phyloP scores from a whole-genome alignment of 2,888 invertebrate genomes.

The Spicauda simplicius region DNA sequence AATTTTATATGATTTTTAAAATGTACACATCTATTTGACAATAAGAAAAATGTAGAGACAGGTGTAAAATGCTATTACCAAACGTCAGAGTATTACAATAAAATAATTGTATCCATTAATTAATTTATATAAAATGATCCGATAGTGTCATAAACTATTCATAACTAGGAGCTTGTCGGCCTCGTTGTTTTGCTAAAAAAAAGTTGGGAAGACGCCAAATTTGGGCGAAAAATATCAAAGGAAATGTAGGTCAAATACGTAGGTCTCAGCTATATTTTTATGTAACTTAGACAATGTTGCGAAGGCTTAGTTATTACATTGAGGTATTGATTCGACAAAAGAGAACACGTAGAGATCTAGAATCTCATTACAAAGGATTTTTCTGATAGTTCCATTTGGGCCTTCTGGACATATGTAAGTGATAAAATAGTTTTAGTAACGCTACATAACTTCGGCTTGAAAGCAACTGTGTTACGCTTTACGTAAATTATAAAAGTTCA shows the following conservation, averaged over 20 bases:
- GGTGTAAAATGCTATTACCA: too few relatives aligned
- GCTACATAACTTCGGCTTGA: too few relatives aligned
- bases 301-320: slow-evolving; percentile 15
- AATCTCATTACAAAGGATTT: not conserved
- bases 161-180: slow-evolving; percentile 38
- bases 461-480: too few relatives aligned
- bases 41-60: too few relatives aligned
- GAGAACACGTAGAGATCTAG: not conserved
- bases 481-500: too few relatives aligned
- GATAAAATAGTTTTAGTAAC: too few relatives aligned
- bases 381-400: not conserved
- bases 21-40: too few relatives aligned
- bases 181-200: slow-evolving; percentile 44
- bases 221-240: slow-evolving; percentile 60
- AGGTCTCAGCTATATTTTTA: slow-evolving; percentile 43
- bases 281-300: slow-evolving; percentile 35
- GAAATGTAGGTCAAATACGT: slow-evolving; percentile 69
- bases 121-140: not conserved
- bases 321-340: not conserved
- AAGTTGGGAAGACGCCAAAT: slow-evolving; percentile 73
- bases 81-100: too few relatives aligned
- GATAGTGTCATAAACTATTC: slow-evolving; percentile 19
- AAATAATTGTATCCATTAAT: not conserved
- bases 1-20: too few relatives aligned
- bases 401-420: too few relatives aligned